A percentile compares a stretch with the other conserved stretches of the same genome.
Evolutionary conservation across 2,797 vertebrate species (phyloP).

Genomic region (Melanotaenia nigrans): DNA sequence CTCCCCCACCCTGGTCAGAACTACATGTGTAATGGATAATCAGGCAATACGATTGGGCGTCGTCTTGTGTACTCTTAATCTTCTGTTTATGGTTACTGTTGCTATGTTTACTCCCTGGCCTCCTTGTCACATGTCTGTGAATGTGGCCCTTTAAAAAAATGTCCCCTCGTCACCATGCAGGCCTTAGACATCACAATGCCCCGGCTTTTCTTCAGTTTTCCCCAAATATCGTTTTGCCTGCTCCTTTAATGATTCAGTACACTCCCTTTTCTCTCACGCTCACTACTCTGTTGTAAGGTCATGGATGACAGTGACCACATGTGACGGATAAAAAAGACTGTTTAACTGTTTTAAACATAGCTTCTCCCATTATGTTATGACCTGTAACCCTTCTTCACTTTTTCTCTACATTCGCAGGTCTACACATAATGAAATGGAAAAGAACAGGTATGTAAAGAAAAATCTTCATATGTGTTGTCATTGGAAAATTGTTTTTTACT

Average conservation of each 20-base stretch:
- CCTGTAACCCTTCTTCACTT: constrained; percentile 22
- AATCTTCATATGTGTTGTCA: not conserved
- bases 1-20: constrained; percentile 16
- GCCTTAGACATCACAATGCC: constrained; percentile 33
- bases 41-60: constrained; percentile 35
- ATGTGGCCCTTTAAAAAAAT: constrained; percentile 38
- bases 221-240: constrained; percentile 50
- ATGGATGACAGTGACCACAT: constrained; percentile 33
- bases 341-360: constrained; percentile 33
- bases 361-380: constrained; percentile 27
- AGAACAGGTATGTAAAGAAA: constrained; percentile 89
- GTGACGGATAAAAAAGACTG: constrained; percentile 16
- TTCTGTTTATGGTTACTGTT: constrained; percentile 80
- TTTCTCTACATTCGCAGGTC: constrained; percentile 85
- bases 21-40: constrained; percentile 38
- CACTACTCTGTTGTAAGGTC: constrained; percentile 40
- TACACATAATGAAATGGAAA: constrained; percentile 98
- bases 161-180: constrained; percentile 21
- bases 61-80: constrained; percentile 37
- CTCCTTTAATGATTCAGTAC: constrained; percentile 5
- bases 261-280: constrained; percentile 44
- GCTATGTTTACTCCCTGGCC: constrained; percentile 70
- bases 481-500: not conserved
- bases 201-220: constrained; percentile 30
- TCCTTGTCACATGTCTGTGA: constrained; percentile 31